Evolutionary conservation across 2,888 invertebrate genomes (phyloP).

Genomic region (Acronicta leporina): DNA sequence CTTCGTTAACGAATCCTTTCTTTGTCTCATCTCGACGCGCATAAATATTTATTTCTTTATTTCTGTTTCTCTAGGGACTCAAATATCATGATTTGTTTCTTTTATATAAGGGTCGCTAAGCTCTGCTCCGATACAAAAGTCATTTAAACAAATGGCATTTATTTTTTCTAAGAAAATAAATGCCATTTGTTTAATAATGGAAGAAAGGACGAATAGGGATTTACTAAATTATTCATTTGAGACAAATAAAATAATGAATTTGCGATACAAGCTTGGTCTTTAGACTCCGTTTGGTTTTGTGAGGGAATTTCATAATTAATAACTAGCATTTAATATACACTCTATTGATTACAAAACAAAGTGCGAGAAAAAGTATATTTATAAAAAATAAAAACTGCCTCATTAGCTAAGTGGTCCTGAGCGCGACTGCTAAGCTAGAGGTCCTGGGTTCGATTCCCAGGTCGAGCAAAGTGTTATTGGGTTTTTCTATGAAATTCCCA

Average conservation of each 20-base stretch:
- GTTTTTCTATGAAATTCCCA: no score
- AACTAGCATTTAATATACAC: not conserved
- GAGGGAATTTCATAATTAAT: not conserved
- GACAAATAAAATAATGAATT: slow-evolving; percentile 3
- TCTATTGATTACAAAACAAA: no score
- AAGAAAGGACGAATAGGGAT: not conserved
- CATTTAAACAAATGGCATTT: slow-evolving; percentile 23
- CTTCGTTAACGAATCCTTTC: slow-evolving; percentile 2
- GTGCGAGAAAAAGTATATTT: no score
- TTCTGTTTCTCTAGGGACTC: slow-evolving; percentile 12
- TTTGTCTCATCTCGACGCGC: not conserved
- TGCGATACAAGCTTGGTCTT: not conserved
- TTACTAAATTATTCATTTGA: slow-evolving; percentile 4
- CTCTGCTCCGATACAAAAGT: slow-evolving; percentile 28
- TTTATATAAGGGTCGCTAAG: slow-evolving; percentile 23
- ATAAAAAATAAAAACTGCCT: no score
- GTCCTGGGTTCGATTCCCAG: no score
- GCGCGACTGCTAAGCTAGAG: no score
- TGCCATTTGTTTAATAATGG: no score
- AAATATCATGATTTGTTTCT: slow-evolving; percentile 35
- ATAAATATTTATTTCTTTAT: slow-evolving; percentile 14
- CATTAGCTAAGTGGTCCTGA: no score
- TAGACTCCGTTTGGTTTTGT: not conserved
- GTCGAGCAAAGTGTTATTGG: no score
- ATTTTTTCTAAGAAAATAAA: slow-evolving; percentile 19